Percentiles rank a stretch among this genome's conserved stretches.
phyloP scores from a whole-genome alignment of 2,888 invertebrate genomes.

The Rhingia rostrata region DNA sequence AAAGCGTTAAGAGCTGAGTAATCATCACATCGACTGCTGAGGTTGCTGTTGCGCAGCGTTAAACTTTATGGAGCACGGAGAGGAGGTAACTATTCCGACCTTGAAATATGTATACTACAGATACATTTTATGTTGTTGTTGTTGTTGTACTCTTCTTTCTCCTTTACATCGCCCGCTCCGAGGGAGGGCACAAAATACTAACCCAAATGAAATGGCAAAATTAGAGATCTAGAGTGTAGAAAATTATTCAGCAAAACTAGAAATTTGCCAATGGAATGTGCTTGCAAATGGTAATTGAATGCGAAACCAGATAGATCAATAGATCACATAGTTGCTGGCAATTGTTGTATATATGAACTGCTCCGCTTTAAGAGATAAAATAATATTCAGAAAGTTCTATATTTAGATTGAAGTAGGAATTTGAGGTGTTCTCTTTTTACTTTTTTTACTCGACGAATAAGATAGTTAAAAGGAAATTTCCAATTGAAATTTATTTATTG shows the following conservation, averaged over 20 bases:
- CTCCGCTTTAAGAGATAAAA: not conserved
- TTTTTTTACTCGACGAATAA: constrained; percentile 51
- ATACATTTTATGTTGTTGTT: constrained; percentile 2
- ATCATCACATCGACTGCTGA: constrained; percentile 57
- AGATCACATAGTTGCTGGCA: constrained; percentile 9
- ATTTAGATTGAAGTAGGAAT: constrained; percentile 15
- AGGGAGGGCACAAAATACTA: constrained; percentile 27
- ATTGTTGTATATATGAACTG: constrained; percentile 1
- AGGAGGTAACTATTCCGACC: constrained; percentile 60
- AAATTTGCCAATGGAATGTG: constrained; percentile 57
- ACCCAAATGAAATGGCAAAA: constrained; percentile 31
- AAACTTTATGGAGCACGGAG: constrained; percentile 19
- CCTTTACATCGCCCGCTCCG: not conserved
- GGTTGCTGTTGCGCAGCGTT: constrained; percentile 14
- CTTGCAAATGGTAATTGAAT: constrained; percentile 38
- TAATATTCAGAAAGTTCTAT: constrained; percentile 28
- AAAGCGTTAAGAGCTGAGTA: constrained; percentile 63
- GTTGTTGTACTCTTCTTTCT: constrained; percentile 1
- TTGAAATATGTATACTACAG: constrained; percentile 57
- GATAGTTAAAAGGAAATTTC: constrained; percentile 46
- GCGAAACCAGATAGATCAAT: not conserved
- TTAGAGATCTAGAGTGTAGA: constrained; percentile 10
- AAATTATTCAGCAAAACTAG: constrained; percentile 58
- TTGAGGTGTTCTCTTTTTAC: not conserved
- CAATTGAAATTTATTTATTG: constrained; percentile 49